These are phyloP conservation scores for Strix uralensis DNA, from an alignment of 2,113 vertebrate species.

Conservation along the genomic window DNA sequence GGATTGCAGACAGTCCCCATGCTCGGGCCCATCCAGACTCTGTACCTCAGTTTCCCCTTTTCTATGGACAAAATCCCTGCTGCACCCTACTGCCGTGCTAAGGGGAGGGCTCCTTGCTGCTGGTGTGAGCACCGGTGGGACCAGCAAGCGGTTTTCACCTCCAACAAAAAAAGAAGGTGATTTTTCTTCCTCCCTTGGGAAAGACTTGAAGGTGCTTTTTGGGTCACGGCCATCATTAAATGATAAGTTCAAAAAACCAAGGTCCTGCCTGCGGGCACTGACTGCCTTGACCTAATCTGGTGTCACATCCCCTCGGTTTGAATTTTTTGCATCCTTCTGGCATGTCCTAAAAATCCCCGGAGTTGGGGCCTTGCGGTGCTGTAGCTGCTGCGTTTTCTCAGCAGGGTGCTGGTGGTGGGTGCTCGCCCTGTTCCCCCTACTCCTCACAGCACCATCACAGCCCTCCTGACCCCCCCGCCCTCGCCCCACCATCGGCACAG, in stretches of 20 bases:
- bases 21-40: not conserved
- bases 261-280: not conserved
- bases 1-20: not conserved
- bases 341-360: not conserved
- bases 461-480: not conserved
- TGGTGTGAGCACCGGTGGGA: rapidly evolving
- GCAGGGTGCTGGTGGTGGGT: not conserved
- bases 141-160: not conserved
- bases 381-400: rapidly evolving
- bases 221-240: not conserved
- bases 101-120: not conserved
- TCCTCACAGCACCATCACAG: rapidly evolving
- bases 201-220: not conserved
- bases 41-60: slow-evolving; percentile 1
- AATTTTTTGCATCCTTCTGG: not conserved
- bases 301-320: not conserved
- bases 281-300: not conserved
- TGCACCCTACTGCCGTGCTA: not conserved
- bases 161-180: not conserved
- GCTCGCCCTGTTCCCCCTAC: not conserved
- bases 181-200: not conserved
- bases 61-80: not conserved
- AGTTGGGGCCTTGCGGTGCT: rapidly evolving
- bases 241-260: not conserved
- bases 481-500: rapidly evolving